Evolutionary conservation across 2,113 vertebrate genomes (phyloP).

Genomic region (Tamias sibiricus): DNA sequence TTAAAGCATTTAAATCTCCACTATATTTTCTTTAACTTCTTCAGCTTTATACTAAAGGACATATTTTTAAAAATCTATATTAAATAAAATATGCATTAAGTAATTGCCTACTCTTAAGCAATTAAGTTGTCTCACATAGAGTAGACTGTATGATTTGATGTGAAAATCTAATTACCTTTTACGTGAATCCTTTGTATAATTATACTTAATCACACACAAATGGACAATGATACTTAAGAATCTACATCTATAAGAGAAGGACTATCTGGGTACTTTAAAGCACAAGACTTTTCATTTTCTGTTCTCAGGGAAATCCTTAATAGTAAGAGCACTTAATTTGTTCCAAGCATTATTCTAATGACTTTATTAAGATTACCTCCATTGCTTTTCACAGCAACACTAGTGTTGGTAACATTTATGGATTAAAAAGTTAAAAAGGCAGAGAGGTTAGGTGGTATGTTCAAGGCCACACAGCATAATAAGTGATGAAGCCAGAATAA

Average conservation of each 20-base stretch:
- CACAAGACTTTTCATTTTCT: neutral
- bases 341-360: neutral
- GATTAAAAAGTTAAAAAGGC: neutral
- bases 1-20: constrained; percentile 5
- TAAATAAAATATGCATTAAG: constrained; percentile 25
- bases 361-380: neutral
- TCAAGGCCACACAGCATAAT: neutral
- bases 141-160: neutral
- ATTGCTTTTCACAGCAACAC: neutral
- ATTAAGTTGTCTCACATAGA: neutral
- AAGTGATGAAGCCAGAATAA: neutral
- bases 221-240: neutral
- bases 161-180: neutral
- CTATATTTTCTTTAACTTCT: constrained; percentile 38
- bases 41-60: constrained; percentile 1
- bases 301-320: neutral
- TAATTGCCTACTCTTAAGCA: neutral
- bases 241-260: neutral
- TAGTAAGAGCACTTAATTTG: neutral
- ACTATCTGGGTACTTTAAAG: neutral
- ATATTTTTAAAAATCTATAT: neutral
- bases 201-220: neutral
- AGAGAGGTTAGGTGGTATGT: neutral
- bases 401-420: neutral
- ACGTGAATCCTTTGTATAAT: neutral